These are phyloP conservation scores for Alouatta palliata DNA, from an alignment of 2,113 vertebrate genomes.

Conservation along the genomic window DNA sequence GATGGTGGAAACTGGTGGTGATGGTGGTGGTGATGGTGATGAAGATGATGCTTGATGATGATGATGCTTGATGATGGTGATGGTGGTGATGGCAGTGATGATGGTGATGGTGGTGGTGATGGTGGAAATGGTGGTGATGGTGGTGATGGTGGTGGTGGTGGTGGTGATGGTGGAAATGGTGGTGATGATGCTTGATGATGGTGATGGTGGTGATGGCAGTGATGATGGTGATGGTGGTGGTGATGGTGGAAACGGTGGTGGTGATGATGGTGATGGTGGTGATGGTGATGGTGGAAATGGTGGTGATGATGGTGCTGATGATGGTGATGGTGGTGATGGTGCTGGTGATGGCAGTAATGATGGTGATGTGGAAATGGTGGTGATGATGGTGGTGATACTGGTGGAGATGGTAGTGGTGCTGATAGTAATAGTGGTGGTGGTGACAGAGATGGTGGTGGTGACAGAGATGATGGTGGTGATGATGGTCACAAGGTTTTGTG, in stretches of 20 bases:
- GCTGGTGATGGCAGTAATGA: rapidly evolving
- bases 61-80: not conserved
- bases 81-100: not conserved
- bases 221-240: not conserved
- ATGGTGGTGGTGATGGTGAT: rapidly evolving
- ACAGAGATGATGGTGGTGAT: not conserved
- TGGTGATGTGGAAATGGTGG: rapidly evolving
- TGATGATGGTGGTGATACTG: rapidly evolving
- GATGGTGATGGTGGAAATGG: rapidly evolving
- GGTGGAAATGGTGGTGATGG: rapidly evolving
- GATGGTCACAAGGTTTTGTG: not conserved
- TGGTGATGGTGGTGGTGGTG: not conserved
- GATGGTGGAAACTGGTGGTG: too few relatives aligned
- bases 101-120: not conserved
- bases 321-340: rapidly evolving
- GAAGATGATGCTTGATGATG: too few relatives aligned
- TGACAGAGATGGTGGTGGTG: too few relatives aligned
- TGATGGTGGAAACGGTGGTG: not conserved
- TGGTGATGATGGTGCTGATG: rapidly evolving
- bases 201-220: not conserved
- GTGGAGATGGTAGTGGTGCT: rapidly evolving
- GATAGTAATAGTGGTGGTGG: rapidly evolving
- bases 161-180: not conserved
- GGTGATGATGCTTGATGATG: not conserved
- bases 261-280: not conserved